Percentiles rank a stretch among this genome's conserved stretches.
These are phyloP conservation scores for Trachelus iudaicus DNA, from an alignment of 2,888 invertebrate species.

Conservation along the genomic window DNA sequence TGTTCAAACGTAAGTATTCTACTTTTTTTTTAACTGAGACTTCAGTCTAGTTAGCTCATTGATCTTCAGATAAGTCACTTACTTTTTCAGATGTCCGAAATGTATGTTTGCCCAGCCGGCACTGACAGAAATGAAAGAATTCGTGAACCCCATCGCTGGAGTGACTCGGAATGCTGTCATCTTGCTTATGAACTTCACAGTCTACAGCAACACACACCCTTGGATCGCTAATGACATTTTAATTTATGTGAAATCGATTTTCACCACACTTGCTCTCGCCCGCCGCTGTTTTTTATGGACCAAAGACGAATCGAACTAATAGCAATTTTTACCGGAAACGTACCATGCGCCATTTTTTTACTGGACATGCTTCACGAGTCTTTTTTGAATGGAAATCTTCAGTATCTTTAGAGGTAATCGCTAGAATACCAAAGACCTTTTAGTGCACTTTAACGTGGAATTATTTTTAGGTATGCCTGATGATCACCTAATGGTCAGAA, in stretches of 20 bases:
- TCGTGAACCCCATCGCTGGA: constrained; percentile 56
- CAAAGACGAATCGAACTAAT: not conserved
- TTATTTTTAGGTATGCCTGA: not conserved
- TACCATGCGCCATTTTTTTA: too few species aligned
- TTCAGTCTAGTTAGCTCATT: not conserved
- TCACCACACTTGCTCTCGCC: not conserved
- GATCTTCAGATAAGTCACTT: not conserved
- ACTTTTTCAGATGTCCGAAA: constrained; percentile 40
- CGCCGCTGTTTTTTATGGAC: not conserved
- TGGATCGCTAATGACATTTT: not conserved
- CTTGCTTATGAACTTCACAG: constrained; percentile 57
- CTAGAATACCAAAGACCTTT: not conserved
- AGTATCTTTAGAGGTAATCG: not conserved
- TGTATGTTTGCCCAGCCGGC: constrained; percentile 25
- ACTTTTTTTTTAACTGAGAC: not conserved
- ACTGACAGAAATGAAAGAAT: constrained; percentile 30
- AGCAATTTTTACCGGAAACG: not conserved
- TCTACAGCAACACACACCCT: constrained; percentile 41
- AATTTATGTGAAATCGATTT: not conserved
- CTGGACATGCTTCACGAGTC: not conserved
- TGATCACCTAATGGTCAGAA: too few species aligned
- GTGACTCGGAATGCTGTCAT: constrained; percentile 60
- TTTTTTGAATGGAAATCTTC: not conserved
- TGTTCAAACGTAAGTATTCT: constrained; percentile 54
- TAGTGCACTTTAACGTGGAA: not conserved